Evolutionary conservation across 2,113 vertebrate species (phyloP).

Genomic region (Oryzias melastigma): DNA sequence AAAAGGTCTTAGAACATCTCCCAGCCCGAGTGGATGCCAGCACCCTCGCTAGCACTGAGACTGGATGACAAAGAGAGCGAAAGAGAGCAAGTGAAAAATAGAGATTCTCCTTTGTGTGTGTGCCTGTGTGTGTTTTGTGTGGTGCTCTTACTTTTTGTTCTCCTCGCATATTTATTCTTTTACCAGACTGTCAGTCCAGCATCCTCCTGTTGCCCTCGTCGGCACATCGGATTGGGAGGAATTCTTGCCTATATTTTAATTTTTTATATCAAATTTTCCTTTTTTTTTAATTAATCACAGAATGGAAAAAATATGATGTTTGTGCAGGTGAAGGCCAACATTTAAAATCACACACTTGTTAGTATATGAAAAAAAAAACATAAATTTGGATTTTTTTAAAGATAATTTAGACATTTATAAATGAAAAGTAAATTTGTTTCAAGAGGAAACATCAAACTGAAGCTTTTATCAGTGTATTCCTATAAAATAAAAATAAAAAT

Average conservation of each 20-base stretch:
- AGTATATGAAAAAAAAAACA: no score
- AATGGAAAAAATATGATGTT: neutral
- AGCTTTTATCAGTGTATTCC: neutral
- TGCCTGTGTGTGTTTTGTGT: slow-evolving; percentile 56
- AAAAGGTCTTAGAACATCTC: slow-evolving; percentile 75
- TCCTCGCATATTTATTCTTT: slow-evolving; percentile 64
- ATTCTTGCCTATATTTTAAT: neutral
- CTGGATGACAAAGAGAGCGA: slow-evolving; percentile 69
- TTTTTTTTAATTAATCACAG: no score
- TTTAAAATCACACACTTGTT: neutral
- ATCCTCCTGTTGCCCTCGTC: slow-evolving; percentile 51
- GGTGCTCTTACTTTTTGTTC: slow-evolving; percentile 55
- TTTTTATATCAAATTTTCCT: no score
- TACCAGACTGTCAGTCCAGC: slow-evolving; percentile 38
- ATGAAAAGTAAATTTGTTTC: no score
- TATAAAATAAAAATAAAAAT: neutral
- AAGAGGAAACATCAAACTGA: neutral
- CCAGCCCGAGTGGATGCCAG: slow-evolving; percentile 71
- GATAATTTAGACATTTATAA: no score
- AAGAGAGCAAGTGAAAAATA: slow-evolving; percentile 40
- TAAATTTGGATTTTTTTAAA: no score
- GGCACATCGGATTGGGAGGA: slow-evolving; percentile 20
- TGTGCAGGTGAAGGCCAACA: neutral
- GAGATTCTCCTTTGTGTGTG: slow-evolving; percentile 35
- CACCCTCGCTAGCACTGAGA: slow-evolving; percentile 59